Evolutionary conservation across 2,113 vertebrate species (phyloP).

Genomic region (Mellivora capensis): DNA sequence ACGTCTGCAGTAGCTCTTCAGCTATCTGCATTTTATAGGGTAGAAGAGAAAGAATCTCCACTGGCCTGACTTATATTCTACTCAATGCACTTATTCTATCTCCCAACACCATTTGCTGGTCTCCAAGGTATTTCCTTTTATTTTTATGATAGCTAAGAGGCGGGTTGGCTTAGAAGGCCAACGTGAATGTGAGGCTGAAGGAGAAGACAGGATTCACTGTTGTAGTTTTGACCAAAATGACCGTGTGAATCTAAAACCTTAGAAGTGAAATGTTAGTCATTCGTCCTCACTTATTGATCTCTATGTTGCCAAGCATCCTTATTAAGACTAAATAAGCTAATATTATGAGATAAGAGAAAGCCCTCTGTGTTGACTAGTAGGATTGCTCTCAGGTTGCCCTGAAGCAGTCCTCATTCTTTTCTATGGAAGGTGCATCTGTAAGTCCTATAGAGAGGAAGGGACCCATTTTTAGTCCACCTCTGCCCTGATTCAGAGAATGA

Average conservation of each 20-base stretch:
- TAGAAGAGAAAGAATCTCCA: constrained; percentile 55
- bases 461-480: not conserved
- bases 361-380: not conserved
- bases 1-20: constrained; percentile 59
- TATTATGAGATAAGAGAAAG: not conserved
- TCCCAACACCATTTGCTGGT: constrained; percentile 48
- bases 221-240: not conserved
- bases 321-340: not conserved
- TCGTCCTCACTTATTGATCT: not conserved
- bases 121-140: constrained; percentile 39
- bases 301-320: not conserved
- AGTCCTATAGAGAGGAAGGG: not conserved
- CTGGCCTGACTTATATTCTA: not conserved
- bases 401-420: not conserved
- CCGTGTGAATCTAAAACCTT: not conserved
- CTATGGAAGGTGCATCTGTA: not conserved
- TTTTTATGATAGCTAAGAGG: not conserved
- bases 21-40: constrained; percentile 64
- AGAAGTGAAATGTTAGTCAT: not conserved
- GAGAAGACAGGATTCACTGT: not conserved
- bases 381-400: not conserved
- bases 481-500: not conserved
- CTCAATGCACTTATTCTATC: constrained; percentile 44
- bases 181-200: not conserved
- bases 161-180: not conserved